Evolutionary conservation across 2,888 invertebrate species (phyloP).

Genomic region (Drosophila cracens): DNA sequence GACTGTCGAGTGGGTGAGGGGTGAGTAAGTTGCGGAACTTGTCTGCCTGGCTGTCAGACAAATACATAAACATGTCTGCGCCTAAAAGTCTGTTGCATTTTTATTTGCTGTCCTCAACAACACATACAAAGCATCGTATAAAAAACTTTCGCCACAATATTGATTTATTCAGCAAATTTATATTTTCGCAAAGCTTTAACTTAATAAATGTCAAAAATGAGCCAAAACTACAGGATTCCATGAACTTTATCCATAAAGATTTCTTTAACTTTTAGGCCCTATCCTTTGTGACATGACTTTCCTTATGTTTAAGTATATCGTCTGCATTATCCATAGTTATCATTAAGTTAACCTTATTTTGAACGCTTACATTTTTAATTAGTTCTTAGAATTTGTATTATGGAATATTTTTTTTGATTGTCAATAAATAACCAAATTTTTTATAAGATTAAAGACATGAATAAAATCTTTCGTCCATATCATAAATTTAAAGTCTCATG

Average conservation of each 20-base stretch:
- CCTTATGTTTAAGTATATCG: neutral
- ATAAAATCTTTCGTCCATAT: neutral
- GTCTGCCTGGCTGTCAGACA: constrained; percentile 66
- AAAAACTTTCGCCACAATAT: constrained; percentile 26
- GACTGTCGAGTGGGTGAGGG: constrained; percentile 1
- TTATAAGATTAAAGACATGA: neutral
- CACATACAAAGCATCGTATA: neutral
- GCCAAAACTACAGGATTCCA: neutral
- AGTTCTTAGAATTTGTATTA: neutral
- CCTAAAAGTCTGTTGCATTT: constrained; percentile 75
- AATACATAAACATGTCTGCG: constrained; percentile 77
- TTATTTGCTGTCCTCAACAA: constrained; percentile 29
- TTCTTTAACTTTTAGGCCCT: neutral
- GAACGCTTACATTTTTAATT: neutral
- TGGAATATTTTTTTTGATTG: neutral
- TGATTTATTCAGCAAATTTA: constrained; percentile 40
- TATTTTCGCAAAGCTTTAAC: constrained; percentile 9
- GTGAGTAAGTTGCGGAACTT: constrained; percentile 48
- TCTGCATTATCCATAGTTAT: neutral
- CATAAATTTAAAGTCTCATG: neutral
- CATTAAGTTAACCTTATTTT: neutral
- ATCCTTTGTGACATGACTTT: neutral
- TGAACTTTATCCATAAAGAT: neutral
- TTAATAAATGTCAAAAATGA: neutral
- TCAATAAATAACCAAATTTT: neutral